phyloP scores from a whole-genome alignment of 2,888 invertebrate genomes.

The Orchesellides sinensis region DNA sequence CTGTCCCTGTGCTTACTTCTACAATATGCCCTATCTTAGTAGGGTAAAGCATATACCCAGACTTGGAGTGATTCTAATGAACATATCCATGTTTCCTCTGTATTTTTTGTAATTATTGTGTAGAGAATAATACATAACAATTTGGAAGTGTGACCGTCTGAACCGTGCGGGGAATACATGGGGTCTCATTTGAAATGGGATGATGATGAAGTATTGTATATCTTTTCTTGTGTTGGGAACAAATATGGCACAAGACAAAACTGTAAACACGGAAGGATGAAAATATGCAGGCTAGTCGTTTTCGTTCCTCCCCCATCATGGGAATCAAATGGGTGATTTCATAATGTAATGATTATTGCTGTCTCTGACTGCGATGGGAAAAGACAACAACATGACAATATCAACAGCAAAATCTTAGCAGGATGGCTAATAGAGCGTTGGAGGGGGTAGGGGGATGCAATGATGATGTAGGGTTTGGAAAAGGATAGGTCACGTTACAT shows the following conservation, averaged over 20 bases:
- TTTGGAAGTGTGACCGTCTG: not conserved
- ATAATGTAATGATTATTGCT: not conserved
- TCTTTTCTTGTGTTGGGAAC: not conserved
- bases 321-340: not conserved
- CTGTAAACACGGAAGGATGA: not conserved
- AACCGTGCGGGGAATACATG: too few species aligned
- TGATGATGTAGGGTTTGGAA: too few species aligned
- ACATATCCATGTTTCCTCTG: constrained; percentile 19
- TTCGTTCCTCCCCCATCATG: not conserved
- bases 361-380: too few species aligned
- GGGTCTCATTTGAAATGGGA: too few species aligned
- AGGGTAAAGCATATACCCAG: not conserved
- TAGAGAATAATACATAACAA: constrained; percentile 4
- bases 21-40: not conserved
- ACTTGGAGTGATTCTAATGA: not conserved
- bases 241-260: not conserved
- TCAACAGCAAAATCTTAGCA: not conserved
- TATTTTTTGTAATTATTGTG: not conserved
- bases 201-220: not conserved
- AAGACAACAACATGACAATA: not conserved
- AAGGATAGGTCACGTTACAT: too few species aligned
- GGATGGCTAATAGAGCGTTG: not conserved
- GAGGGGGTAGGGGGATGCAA: too few species aligned
- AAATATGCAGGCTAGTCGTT: not conserved
- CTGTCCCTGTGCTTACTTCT: constrained; percentile 12